Base-by-base conservation (phyloP, 2,888 invertebrate species). In the Agonopterix alstromeriana region DNA sequence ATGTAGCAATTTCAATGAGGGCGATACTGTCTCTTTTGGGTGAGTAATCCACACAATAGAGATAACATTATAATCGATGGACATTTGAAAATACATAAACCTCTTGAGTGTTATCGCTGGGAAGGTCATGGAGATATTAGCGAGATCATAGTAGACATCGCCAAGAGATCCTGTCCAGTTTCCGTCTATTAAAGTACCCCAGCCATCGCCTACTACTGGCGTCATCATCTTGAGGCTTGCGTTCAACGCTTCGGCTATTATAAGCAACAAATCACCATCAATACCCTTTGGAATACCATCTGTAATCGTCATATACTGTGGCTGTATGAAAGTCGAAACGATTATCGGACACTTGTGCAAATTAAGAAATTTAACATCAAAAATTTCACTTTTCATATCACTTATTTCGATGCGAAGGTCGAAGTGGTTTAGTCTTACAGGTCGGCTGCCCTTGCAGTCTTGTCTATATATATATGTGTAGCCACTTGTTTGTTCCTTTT, bases 81-180 rank as follows among this genome's bases (percentile, higher is more conserved):
- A 85, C 53, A 82, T 69, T 53, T 84, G 70, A 53, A 82, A 86
- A 47, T 67, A 51, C 0, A 61, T 58, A 49, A 67, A 73, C 53
- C 84, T 72, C 8, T 70, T 44, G 1, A 71, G 52, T 0, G 85
- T 83, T 8, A 84, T 40, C 27, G 74, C 73, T 0, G 70, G 73
- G 3, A 82, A 84, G 2, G 84, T 83, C 64, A 85, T 83, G 0
- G 85, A 85, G 17, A 85, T 70, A 54, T 84, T 81, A 0, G 86
- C 86, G 10, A 67, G 51, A n/a, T 73, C 72, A 36, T 79, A 60
- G 42, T 74, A 67, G 10, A 84, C 47, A 50, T 85, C 84, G 11
- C 70, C 74, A 0, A 86, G 70, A 1, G 83, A 85, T 1, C 86
- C 86, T 3, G 73, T 58, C 86, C 86, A 86, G 0, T 70, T 66